Percentiles rank a stretch among this genome's conserved stretches.
These are phyloP conservation scores for Tenualosa ilisha DNA, from an alignment of 2,797 vertebrate genomes.

Conservation along the genomic window DNA sequence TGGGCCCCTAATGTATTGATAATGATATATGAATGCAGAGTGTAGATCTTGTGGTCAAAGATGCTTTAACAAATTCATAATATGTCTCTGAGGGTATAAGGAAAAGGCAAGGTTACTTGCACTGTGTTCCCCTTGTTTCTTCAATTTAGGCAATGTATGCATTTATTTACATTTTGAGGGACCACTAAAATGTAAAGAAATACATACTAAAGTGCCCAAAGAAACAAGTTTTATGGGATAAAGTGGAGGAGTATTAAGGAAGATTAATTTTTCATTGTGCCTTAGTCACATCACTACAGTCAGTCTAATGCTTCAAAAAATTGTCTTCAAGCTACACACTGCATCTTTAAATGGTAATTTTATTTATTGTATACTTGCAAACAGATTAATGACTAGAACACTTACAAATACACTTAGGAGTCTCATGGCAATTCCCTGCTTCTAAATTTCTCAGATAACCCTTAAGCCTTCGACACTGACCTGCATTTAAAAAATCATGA, in stretches of 20 bases:
- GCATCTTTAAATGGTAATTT: background rate
- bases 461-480: background rate
- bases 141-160: background rate
- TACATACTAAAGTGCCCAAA: background rate
- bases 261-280: background rate
- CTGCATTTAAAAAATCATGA: background rate
- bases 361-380: background rate
- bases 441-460: background rate
- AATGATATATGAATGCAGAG: background rate
- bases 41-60: background rate
- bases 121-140: background rate
- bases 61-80: background rate
- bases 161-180: background rate
- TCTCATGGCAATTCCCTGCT: background rate
- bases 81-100: background rate
- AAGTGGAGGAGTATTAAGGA: background rate
- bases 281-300: background rate
- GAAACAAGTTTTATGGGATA: background rate
- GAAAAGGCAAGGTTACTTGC: background rate
- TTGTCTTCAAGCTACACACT: background rate
- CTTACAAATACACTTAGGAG: background rate
- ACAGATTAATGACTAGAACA: background rate
- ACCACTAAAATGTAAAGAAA: background rate
- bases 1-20: background rate
- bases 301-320: background rate